phyloP scores from a whole-genome alignment of 1,140 invertebrate genomes.

The Bombus balteatus region DNA sequence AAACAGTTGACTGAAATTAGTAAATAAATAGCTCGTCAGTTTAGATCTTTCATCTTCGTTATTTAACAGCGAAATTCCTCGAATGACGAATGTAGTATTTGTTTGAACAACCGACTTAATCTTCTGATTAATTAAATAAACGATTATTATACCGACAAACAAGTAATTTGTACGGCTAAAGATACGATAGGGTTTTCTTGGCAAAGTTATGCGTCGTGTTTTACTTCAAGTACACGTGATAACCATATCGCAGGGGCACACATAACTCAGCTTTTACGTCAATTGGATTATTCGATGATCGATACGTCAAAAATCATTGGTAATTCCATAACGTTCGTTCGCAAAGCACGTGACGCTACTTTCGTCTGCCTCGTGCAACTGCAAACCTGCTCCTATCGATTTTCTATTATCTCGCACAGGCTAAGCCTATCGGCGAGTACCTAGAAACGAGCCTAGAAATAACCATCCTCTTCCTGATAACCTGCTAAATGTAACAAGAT shows the following conservation, averaged over 20 bases:
- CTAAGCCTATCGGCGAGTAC: slow-evolving; percentile 12
- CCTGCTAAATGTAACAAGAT: background rate
- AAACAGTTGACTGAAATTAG: background rate
- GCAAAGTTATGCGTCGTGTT: background rate
- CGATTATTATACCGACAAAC: background rate
- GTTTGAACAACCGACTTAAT: no score
- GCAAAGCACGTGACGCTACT: background rate
- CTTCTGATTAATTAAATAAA: background rate
- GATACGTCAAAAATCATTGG: slow-evolving; percentile 17
- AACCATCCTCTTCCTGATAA: background rate
- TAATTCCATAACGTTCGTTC: background rate
- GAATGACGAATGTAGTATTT: background rate
- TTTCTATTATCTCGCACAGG: slow-evolving; percentile 6
- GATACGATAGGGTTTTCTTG: background rate
- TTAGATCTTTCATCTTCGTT: background rate
- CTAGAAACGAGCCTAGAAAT: slow-evolving; percentile 13
- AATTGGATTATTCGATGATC: slow-evolving; percentile 13
- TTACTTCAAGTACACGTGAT: background rate
- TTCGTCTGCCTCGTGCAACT: background rate
- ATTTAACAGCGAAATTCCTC: background rate
- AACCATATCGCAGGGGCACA: background rate
- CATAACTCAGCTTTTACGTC: background rate
- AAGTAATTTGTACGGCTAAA: background rate
- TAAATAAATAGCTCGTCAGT: background rate
- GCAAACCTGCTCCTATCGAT: slow-evolving; percentile 12